These are phyloP conservation scores for Cyprinus carpio DNA, from an alignment of 2,113 vertebrate species.

Conservation along the genomic window DNA sequence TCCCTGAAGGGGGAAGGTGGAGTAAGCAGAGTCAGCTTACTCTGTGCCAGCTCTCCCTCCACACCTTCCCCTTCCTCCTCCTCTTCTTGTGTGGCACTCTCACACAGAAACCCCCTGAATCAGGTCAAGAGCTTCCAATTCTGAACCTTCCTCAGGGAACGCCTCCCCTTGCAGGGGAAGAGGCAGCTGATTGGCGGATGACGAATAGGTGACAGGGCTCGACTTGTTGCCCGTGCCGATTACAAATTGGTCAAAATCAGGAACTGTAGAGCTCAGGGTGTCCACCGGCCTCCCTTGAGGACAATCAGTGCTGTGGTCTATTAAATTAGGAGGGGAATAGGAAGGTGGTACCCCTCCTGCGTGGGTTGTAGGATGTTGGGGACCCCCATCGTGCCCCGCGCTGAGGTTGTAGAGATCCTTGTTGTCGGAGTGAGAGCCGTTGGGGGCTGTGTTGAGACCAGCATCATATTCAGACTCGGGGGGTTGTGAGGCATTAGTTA, in stretches of 20 bases:
- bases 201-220: slow-evolving; percentile 66
- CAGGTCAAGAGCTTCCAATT: slow-evolving; percentile 82
- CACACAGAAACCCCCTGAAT: slow-evolving; percentile 86
- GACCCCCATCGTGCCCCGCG: slow-evolving; percentile 79
- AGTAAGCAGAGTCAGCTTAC: slow-evolving; percentile 84
- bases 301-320: slow-evolving; percentile 76
- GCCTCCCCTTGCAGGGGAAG: slow-evolving; percentile 70
- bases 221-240: slow-evolving; percentile 62
- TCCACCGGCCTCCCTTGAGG: slow-evolving; percentile 80
- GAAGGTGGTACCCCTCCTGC: slow-evolving; percentile 71
- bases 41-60: slow-evolving; percentile 70
- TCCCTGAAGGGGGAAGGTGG: slow-evolving; percentile 97
- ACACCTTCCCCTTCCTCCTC: slow-evolving; percentile 68
- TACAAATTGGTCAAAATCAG: slow-evolving; percentile 67
- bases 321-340: slow-evolving; percentile 74
- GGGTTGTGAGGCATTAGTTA: slow-evolving; percentile 90
- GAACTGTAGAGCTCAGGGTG: slow-evolving; percentile 77
- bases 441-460: slow-evolving; percentile 84
- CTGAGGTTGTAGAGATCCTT: slow-evolving; percentile 86
- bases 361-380: slow-evolving; percentile 62
- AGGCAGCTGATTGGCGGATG: slow-evolving; percentile 71
- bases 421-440: slow-evolving; percentile 80
- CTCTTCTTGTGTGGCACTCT: slow-evolving; percentile 78
- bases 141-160: slow-evolving; percentile 70
- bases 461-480: slow-evolving; percentile 62